Evolutionary conservation across 2,888 invertebrate species (phyloP), one percentile per base, ranked within the genome.

Genomic region (Xestia ashworthii): DNA sequence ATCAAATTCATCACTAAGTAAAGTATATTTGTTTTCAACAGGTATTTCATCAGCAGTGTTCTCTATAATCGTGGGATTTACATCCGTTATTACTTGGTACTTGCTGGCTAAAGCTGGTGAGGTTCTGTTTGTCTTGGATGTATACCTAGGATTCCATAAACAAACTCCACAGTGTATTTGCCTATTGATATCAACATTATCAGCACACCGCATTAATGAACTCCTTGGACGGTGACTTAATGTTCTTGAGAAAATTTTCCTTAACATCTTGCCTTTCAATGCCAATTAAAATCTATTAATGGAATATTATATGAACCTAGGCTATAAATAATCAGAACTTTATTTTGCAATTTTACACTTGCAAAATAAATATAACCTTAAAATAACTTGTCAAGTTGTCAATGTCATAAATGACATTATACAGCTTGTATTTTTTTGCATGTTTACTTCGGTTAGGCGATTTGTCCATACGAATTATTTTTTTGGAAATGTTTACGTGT

Each of bases 51-150:
- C 98, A 73, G 97, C 97, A 38, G 98, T 97, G 92, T 98, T 98
- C 84, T 98, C 97, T 88, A 98, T 98, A 81, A 98, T 94, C 22
- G 97, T 94, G 0, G 98, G 95, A 92, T 98, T 98, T 85, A 97
- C 97, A 89, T 98, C 98, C 38, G 97, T 97, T 92, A 98, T 98
- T 82, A 98, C 93, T 95, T 98, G 97, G 91, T 98, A 98, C 95
- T 98, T 98, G 87, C 94, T 94, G 74, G 96, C 92, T 83, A 98
- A 94, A 55, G 96, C 97, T 65, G 96, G 95, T 25, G 97, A 93
- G 65, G 96, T 90, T 77, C 81, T 93, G 87, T 94, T 93, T 92
- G 93, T 78, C 86, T 95, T 95, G 66, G 93, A 88, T 89, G 91
- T 94, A 84, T 93, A 90, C 85, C 96, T 93, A 89, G 96, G 96